Base-by-base conservation (phyloP, 2,888 invertebrate genomes). In the Theretra japonica region DNA sequence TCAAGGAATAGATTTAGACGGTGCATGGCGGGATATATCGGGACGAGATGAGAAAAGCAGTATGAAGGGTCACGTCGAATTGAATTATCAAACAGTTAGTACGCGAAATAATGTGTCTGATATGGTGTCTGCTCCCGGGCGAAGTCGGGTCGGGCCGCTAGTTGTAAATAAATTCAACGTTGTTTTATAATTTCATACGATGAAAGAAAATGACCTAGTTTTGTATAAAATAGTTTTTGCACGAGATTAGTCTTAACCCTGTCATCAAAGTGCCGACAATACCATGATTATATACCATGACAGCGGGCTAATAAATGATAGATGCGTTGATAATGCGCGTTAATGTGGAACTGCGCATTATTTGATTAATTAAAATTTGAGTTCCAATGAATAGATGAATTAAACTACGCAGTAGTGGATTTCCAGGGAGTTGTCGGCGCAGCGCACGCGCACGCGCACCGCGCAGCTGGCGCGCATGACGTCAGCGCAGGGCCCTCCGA, bases 351-450 rank as follows among this genome's bases (percentile, higher is more conserved):
- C 73, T 77, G 73, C 76, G 76, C 73, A 76, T 65, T 73, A 75
- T 19, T 68, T 70, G 11, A 68, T 69, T 73, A 73, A 75, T 73
- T 75, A 69, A 72, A 70, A 72, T 74, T 75, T 70, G 59, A 75
- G 65, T 72, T 74, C 70, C 74, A 72, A 60, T 72, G 56, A 75
- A 72, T 73, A 74, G 68, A 71, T 70, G 50, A 33, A 62, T 62
- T 70, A 75, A 73, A 79, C 76, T 77, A 76, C 79, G 79, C 77
- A 79, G 76, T 77, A 73, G 48, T 68, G 70, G 73, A 73, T 75
- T 75, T 70, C 60, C 53, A 70, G 50, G 50, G 70, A 70, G 25
- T 62, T 30, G 69, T 50, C 53, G 70, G 59, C 65, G 68, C 72
- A 59, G 68, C 41, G 68, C 50, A 57, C 65, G 19, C 75, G 71